Base-by-base conservation (phyloP, 2,797 vertebrate genomes). In the Vireo griseus region DNA sequence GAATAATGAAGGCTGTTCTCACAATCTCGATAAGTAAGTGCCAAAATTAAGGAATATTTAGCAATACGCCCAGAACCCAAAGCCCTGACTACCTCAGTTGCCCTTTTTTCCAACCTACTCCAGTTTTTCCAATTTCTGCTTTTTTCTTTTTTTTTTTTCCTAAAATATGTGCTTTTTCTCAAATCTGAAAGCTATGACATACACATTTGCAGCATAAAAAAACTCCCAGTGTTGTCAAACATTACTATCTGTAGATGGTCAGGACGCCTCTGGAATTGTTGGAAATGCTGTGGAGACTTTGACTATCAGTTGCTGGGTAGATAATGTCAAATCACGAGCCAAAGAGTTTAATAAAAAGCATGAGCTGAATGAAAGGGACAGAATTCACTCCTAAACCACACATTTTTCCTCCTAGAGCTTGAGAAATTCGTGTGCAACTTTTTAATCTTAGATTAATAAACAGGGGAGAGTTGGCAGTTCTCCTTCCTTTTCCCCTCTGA, bases 271-370 rank as follows among this genome's bases (percentile, higher is more conserved):
- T 55, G 37, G 48, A 90, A 88, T 25, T 35, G 59, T 5, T 92
- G 84, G 71, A 92, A 58, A 79, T 3, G 39, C 63, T 29, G 25
- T 24, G 58, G 71, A 82, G 82, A 90, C 40, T 94, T 72, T 48
- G 45, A 66, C 58, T 80, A 82, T 69, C 55, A 82, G 82, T 91
- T 88, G 67, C 20, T 44, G 61, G 15, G 28, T 48, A 85, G 68
- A 57, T 68, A 93, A 76, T 54, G 26, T 71, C 74, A 96, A 91
- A 95, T 89, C 78, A 88, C 90, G 52, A 93, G 91, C 74, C 94
- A 96, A 94, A 91, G 14, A 78, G 24, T 76, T 68, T 79, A 94
- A 97, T 89, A 94, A 92, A 96, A 95, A 95, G 42, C 69, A 94
- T 68, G 69, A 96, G 39, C 52, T 95, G 75, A 93, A 86, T 25